Evolutionary conservation across 1,140 invertebrate genomes (phyloP).

Genomic region (Amphibalanus amphitrite): DNA sequence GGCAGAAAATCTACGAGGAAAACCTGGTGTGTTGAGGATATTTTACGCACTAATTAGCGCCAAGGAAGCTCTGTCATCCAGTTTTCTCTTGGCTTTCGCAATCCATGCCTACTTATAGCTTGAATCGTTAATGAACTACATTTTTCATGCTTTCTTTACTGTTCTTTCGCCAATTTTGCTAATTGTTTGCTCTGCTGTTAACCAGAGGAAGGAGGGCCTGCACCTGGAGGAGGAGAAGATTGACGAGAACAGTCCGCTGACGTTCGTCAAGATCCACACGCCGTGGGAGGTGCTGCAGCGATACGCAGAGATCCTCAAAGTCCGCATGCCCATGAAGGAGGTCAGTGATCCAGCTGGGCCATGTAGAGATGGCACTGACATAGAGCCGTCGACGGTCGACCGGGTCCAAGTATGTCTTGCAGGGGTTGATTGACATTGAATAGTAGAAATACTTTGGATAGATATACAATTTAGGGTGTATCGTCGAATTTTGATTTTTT

Average conservation of each 20-base stretch:
- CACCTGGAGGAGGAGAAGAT: slow-evolving; percentile 1
- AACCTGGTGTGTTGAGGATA: neutral
- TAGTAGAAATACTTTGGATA: no score
- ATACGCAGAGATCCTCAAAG: slow-evolving; percentile 83
- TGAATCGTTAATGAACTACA: neutral
- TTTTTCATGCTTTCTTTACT: neutral
- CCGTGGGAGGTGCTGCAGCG: slow-evolving; percentile 63
- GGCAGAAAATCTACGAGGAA: neutral
- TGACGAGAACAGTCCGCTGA: no score
- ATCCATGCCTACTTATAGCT: neutral
- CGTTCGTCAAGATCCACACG: slow-evolving; percentile 59
- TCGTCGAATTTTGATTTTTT: no score
- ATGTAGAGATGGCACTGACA: no score
- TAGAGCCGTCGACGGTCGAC: no score
- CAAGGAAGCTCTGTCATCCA: no score
- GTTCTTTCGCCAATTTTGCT: neutral
- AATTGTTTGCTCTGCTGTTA: neutral
- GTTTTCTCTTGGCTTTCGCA: no score
- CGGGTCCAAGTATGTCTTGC: no score
- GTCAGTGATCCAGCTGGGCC: slow-evolving; percentile 24
- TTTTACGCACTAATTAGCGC: neutral
- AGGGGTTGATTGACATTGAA: no score
- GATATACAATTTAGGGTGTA: no score
- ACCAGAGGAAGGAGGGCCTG: slow-evolving; percentile 10
- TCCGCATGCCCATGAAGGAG: slow-evolving; percentile 87